Percentiles rank a stretch among this genome's conserved stretches.
Evolutionary conservation across 64 coral and sea anemone species (phyloP).

Genomic region (Acropora tenuis): DNA sequence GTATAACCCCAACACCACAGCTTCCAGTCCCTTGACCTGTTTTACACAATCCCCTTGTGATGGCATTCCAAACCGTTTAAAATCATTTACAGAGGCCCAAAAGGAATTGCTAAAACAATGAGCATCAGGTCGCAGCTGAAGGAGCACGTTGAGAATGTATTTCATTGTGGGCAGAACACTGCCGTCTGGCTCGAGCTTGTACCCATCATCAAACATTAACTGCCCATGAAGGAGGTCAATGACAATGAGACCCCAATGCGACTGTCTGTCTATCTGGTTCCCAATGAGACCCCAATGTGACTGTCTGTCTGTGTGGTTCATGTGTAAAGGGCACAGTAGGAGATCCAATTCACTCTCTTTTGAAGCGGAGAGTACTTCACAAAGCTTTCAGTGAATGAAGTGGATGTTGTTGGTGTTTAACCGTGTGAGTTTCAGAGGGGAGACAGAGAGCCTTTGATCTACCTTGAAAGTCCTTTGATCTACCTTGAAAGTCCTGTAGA

Average conservation of each 20-base stretch:
- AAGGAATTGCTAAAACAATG: slow-evolving; percentile 4
- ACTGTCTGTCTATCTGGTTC: too few relatives aligned
- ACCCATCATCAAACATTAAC: slow-evolving; percentile 27
- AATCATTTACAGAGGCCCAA: background rate
- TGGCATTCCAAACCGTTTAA: slow-evolving; percentile 61
- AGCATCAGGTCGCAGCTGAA: slow-evolving; percentile 13
- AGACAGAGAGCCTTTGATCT: slow-evolving; percentile 25
- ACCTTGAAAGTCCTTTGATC: background rate
- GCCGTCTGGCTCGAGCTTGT: background rate
- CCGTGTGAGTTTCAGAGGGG: slow-evolving; percentile 57
- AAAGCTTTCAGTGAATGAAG: slow-evolving; percentile 1
- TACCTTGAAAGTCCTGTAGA: slow-evolving; percentile 1
- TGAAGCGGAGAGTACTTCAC: background rate
- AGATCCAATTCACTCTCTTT: background rate
- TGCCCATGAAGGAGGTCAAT: background rate
- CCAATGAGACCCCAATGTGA: background rate
- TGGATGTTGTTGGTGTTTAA: background rate
- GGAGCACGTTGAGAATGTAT: slow-evolving; percentile 35
- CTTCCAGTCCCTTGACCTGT: slow-evolving; percentile 40
- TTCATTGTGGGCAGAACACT: slow-evolving; percentile 7
- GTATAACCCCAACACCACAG: slow-evolving; percentile 46
- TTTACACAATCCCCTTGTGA: background rate
- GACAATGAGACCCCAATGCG: background rate
- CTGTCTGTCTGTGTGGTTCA: background rate
- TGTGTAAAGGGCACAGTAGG: slow-evolving; percentile 11